Evolutionary conservation across 2,888 invertebrate genomes (phyloP), one percentile per base, ranked within the genome.

Genomic region (Habroteleia sp.): DNA sequence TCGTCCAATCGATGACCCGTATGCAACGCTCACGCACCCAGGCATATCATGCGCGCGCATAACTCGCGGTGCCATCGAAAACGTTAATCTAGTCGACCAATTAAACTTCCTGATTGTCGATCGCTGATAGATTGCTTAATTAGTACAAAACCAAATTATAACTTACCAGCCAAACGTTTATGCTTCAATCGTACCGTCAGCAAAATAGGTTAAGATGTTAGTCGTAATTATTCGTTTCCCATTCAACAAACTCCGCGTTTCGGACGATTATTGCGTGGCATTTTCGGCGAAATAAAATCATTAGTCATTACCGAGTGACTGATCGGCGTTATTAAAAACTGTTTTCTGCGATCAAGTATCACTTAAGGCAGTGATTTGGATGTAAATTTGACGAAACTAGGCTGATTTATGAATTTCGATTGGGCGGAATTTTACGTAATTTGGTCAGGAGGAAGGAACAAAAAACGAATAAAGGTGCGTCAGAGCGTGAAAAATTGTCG

Each of bases 11-110:
- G 74, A 73, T 60, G 39, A 37, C 37, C 39, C 62, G 29, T 48
- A 69, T 74, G 78, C 63, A 48, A 33, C 8, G 20, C 79, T 79
- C 77, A 77, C 81, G 80, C 81, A 80, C 77, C 69, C 76, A 77
- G 74, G 78, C 78, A 73, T 46, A 68, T 39, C 31, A 13, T 10
- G 23, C 31, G 31, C 27, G 8, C 41, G 7, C 31, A 68, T 25
- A 5, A 60, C 37, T 50, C 37, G 60, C 50, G 46, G 68, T 69
- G 63, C 46, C 72, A 77, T 66, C 41, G 23, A 16, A 69, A 46
- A 63, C 65, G 63, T 69, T 65, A 52, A 74, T 69, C 69, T 52
- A 56, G 37, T 29, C 46, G 35, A 11, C 42, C 44, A 73, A 73
- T 75, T 78, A 75, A 76, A 75, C 76, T 75, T 75, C 66, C 74